These are phyloP conservation scores for Heloderma charlesbogerti DNA, from an alignment of 2,113 vertebrate species.

Conservation along the genomic window DNA sequence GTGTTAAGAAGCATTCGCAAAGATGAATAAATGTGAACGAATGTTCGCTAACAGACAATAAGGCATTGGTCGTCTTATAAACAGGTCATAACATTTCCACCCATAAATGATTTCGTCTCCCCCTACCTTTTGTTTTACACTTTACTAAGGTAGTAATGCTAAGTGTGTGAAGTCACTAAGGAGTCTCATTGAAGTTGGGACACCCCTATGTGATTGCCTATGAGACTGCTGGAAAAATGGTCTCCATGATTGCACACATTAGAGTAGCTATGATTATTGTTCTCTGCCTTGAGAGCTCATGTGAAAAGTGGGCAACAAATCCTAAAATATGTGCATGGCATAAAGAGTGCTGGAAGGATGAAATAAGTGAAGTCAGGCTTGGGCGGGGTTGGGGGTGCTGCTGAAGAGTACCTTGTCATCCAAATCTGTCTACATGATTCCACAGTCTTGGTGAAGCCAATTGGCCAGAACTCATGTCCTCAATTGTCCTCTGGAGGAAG, in stretches of 20 bases:
- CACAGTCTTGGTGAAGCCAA: not conserved
- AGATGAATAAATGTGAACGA: not conserved
- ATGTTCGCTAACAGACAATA: not conserved
- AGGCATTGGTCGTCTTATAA: no score
- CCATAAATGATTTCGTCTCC: not conserved
- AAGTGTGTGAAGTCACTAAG: not conserved
- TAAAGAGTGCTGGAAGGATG: no score
- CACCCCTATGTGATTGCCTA: not conserved
- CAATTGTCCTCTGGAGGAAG: not conserved
- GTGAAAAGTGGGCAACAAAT: not conserved
- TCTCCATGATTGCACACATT: not conserved
- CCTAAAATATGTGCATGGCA: not conserved
- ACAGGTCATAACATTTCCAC: not conserved
- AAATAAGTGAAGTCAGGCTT: not conserved
- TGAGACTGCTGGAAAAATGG: not conserved
- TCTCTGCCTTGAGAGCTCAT: not conserved
- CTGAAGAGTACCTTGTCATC: not conserved
- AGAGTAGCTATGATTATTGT: not conserved
- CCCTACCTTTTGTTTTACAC: not conserved
- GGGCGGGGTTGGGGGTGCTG: not conserved
- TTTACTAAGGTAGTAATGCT: no score
- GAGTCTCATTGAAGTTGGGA: not conserved
- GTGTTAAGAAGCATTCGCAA: not conserved
- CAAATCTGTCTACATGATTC: not conserved
- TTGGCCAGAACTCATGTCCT: not conserved